A percentile compares a stretch with the other conserved stretches of the same genome.
These are phyloP conservation scores for Typhlomys cinereus DNA, from an alignment of 2,113 vertebrate species.

Conservation along the genomic window DNA sequence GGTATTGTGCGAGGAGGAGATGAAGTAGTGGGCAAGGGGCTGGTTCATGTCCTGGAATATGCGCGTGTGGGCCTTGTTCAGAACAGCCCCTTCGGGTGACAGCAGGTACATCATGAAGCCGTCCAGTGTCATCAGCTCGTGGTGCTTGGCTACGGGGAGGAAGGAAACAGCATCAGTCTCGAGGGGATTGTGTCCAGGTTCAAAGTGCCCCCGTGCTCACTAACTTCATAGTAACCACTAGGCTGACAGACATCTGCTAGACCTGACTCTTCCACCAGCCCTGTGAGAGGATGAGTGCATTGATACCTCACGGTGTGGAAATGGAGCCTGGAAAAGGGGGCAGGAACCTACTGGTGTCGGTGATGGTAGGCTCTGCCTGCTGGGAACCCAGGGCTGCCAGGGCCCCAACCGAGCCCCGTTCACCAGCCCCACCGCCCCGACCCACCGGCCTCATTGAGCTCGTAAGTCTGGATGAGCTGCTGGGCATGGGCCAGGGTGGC, in stretches of 20 bases:
- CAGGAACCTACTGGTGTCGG: not conserved
- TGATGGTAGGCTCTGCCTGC: not conserved
- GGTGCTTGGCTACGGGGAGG: constrained; percentile 88
- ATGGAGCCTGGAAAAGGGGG: not conserved
- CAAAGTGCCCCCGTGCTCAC: not conserved
- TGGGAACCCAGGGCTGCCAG: not conserved
- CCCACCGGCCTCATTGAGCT: constrained; percentile 94
- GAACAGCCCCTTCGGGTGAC: constrained; percentile 90
- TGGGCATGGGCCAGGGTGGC: constrained; percentile 86
- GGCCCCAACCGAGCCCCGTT: accelerated
- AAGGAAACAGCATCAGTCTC: not conserved
- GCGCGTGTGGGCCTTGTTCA: constrained; percentile 87
- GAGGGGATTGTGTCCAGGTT: not conserved
- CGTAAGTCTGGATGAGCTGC: constrained; percentile 88
- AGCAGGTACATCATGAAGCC: constrained; percentile 98
- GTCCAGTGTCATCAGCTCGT: constrained; percentile 93
- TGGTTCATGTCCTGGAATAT: constrained; percentile 95
- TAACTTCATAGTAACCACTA: not conserved
- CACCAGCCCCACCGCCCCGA: accelerated
- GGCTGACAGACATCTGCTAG: not conserved
- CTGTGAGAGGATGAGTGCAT: not conserved
- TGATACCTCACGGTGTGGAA: not conserved
- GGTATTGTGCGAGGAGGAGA: constrained; percentile 98
- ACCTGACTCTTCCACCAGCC: not conserved
- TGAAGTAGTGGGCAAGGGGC: constrained; percentile 95